Conservation (phyloP, 2,888 invertebrate species). For the Apamea monoglypha region DNA sequence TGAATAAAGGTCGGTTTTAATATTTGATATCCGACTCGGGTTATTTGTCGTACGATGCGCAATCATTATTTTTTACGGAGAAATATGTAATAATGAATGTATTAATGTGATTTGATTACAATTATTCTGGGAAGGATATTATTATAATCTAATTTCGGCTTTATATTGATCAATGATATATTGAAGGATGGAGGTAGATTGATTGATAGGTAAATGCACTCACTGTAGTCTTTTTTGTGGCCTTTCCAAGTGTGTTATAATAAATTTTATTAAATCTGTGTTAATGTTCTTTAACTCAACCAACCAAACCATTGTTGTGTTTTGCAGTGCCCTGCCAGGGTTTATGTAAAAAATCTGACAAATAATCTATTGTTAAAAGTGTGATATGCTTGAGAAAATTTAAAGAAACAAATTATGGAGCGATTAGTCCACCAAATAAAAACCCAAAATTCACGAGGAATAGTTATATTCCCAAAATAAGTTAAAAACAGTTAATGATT, state of each 20-base stretch:
- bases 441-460: no score
- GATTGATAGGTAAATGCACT: background rate
- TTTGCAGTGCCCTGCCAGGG: background rate
- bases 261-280: background rate
- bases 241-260: background rate
- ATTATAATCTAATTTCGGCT: background rate
- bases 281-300: background rate
- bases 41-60: constrained; percentile 13
- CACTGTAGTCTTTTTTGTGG: background rate
- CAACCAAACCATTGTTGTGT: background rate
- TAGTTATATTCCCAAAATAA: no score
- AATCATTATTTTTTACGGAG: background rate
- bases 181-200: no score
- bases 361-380: no score
- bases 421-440: no score
- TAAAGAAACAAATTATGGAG: no score
- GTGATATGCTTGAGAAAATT: background rate
- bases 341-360: background rate
- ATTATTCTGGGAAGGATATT: background rate
- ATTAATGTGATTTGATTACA: background rate
- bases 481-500: no score
- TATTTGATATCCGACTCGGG: constrained; percentile 32
- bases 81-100: no score
- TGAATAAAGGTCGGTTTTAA: constrained; percentile 47
- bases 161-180: background rate